Percentiles rank a stretch among this genome's conserved stretches.
Evolutionary conservation across 2,113 vertebrate species (phyloP).

Genomic region (Orycteropus afer): DNA sequence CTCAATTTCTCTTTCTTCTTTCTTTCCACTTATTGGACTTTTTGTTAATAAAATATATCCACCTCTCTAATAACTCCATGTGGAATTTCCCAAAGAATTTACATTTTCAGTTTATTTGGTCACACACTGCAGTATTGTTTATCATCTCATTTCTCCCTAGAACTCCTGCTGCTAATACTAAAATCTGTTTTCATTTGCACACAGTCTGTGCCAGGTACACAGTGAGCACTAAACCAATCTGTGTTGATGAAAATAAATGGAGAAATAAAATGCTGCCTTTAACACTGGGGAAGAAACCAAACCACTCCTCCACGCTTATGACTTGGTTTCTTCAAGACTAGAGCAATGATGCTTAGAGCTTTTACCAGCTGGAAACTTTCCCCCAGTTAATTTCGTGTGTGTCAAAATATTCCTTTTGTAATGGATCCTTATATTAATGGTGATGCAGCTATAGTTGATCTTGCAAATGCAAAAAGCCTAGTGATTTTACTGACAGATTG

Average conservation of each 20-base stretch:
- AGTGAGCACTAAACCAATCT: background rate
- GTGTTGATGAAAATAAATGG: conserved; percentile 17
- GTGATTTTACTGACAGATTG: background rate
- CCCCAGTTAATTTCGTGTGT: background rate
- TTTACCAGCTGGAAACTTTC: background rate
- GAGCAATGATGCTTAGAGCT: background rate
- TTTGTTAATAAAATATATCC: background rate
- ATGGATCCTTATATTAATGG: background rate
- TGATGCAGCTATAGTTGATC: background rate
- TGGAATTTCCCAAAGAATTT: background rate
- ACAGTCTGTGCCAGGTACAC: conserved; percentile 3
- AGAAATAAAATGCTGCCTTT: background rate
- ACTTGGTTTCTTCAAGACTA: background rate
- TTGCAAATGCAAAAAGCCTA: background rate
- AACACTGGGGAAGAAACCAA: background rate
- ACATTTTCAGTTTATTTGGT: conserved; percentile 36
- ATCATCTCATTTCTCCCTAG: conserved; percentile 25
- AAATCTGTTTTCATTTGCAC: conserved; percentile 59
- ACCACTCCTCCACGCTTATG: too few relatives aligned
- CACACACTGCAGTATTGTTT: background rate
- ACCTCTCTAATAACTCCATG: background rate
- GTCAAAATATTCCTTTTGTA: background rate
- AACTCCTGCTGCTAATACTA: background rate
- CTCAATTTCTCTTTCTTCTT: background rate
- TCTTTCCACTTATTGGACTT: background rate